A percentile compares a stretch with the other conserved stretches of the same genome.
Conservation (phyloP, 1,140 invertebrate genomes). For the Lepidurus packardi region DNA sequence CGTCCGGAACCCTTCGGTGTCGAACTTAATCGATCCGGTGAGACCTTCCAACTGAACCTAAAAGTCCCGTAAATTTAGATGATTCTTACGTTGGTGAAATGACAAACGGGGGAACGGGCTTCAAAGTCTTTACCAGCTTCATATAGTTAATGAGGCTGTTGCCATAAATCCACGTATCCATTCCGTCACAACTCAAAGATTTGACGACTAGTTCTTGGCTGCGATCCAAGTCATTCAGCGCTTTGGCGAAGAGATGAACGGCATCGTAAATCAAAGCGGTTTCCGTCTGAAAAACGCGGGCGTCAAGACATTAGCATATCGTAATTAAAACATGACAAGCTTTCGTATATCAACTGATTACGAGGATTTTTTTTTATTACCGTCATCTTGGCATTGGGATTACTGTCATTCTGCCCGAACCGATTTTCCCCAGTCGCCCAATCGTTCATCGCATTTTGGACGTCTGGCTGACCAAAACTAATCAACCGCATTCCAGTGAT, state of each 20-base stretch:
- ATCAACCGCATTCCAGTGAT: constrained; percentile 82
- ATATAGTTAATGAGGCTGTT: constrained; percentile 94
- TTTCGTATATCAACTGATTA: constrained; percentile 7
- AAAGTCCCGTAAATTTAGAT: constrained; percentile 7
- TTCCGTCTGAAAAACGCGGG: constrained; percentile 65
- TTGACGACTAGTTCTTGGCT: constrained; percentile 79
- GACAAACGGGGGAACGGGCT: not conserved
- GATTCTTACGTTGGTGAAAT: not conserved
- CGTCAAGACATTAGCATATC: constrained; percentile 29
- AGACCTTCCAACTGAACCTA: constrained; percentile 57
- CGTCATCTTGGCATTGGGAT: constrained; percentile 27
- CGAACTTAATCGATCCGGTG: constrained; percentile 90
- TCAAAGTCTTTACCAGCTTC: constrained; percentile 73
- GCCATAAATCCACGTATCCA: constrained; percentile 88
- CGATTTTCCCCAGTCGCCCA: constrained; percentile 63
- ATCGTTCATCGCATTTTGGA: constrained; percentile 66
- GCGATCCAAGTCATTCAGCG: constrained; percentile 80
- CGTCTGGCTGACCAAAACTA: constrained; percentile 65
- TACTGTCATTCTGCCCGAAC: constrained; percentile 47
- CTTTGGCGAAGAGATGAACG: constrained; percentile 87
- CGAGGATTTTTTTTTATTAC: constrained; percentile 38
- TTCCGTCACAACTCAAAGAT: constrained; percentile 80
- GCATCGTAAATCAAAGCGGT: constrained; percentile 94
- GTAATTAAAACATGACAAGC: constrained; percentile 33
- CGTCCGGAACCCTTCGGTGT: constrained; percentile 84